Evolutionary conservation across 1,140 invertebrate genomes (phyloP).

Genomic region (Solenopsis invicta): DNA sequence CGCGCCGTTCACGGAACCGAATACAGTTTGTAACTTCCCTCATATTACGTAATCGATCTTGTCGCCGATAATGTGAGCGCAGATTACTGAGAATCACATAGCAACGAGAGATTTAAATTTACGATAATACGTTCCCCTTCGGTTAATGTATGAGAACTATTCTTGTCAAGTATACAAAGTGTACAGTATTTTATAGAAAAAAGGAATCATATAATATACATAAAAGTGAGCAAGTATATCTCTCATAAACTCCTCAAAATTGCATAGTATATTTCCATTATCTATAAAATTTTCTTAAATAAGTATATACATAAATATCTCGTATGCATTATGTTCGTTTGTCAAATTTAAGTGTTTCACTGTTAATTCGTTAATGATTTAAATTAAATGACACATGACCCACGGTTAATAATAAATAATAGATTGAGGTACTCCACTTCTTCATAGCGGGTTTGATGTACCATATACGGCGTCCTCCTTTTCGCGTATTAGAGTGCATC

Average conservation of each 20-base stretch:
- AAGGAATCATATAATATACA: too few species aligned
- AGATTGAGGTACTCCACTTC: too few species aligned
- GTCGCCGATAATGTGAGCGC: slow-evolving; percentile 11
- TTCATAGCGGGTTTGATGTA: too few species aligned
- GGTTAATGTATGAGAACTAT: slow-evolving; percentile 21
- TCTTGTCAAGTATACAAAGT: too few species aligned
- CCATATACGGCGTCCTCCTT: not conserved
- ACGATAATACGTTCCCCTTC: not conserved
- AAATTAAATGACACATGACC: not conserved
- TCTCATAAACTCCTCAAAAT: not conserved
- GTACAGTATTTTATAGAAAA: too few species aligned
- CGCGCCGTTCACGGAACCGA: slow-evolving; percentile 26
- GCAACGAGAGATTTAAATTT: slow-evolving; percentile 12
- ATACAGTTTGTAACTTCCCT: not conserved
- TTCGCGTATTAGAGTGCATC: not conserved
- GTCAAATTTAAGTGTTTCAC: not conserved
- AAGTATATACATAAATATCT: not conserved
- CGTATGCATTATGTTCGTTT: not conserved
- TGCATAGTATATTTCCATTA: not conserved
- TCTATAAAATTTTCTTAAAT: not conserved
- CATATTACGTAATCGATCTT: slow-evolving; percentile 40
- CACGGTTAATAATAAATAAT: not conserved
- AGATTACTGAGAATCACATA: slow-evolving; percentile 38
- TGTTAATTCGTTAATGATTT: not conserved
- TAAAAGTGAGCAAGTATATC: too few species aligned